These are phyloP conservation scores for Ditylenchus dipsaci DNA, from an alignment of 1,140 invertebrate species.

Conservation along the genomic window DNA sequence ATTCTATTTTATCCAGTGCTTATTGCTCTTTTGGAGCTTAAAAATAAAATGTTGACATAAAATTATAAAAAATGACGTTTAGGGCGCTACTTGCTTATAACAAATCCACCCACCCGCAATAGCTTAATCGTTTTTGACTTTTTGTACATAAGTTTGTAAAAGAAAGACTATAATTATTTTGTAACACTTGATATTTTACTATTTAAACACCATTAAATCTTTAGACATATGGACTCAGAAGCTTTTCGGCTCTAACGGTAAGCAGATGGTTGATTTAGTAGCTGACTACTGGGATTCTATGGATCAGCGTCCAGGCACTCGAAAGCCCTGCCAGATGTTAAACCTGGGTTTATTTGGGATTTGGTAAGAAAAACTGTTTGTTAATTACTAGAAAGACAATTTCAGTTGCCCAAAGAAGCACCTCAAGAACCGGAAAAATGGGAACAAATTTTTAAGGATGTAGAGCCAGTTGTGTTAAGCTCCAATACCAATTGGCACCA, in stretches of 20 bases:
- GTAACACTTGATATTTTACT: no score
- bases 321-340: constrained; percentile 64
- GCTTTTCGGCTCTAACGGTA: constrained; percentile 60
- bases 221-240: constrained; percentile 59
- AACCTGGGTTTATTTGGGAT: constrained; percentile 64
- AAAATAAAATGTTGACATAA: no score
- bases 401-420: constrained; percentile 59
- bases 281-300: constrained; percentile 68
- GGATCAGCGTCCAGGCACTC: constrained; percentile 23
- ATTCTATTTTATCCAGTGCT: no score
- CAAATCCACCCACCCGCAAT: no score
- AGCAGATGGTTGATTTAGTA: constrained; percentile 59
- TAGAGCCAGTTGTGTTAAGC: constrained; percentile 65
- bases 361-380: constrained; percentile 56
- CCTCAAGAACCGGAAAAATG: constrained; percentile 60
- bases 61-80: no score
- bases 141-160: no score
- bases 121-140: no score
- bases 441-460: constrained; percentile 63
- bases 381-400: background rate
- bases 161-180: no score
- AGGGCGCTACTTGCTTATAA: no score
- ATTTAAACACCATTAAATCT: no score
- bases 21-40: no score
- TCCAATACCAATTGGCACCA: constrained; percentile 86